A percentile compares a stretch with the other conserved stretches of the same genome.
Evolutionary conservation across 2,113 vertebrate species (phyloP).

Genomic region (Esox niger): DNA sequence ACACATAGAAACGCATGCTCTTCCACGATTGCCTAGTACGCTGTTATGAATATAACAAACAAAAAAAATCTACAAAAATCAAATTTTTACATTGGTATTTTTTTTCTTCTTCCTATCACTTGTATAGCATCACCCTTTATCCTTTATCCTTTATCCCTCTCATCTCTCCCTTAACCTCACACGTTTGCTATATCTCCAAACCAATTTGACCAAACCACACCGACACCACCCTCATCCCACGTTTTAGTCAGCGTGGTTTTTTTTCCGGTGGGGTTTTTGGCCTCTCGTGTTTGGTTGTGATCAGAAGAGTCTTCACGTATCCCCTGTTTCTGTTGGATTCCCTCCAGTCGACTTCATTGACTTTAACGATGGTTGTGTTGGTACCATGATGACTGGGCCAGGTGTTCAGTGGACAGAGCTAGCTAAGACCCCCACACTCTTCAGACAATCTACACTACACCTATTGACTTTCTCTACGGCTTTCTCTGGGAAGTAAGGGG

Average conservation of each 20-base stretch:
- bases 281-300: neutral
- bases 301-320: neutral
- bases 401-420: slow-evolving; percentile 22
- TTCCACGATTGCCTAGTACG: slow-evolving; percentile 91
- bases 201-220: neutral
- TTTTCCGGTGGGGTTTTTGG: neutral
- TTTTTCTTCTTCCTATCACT: slow-evolving; percentile 49
- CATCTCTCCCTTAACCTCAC: slow-evolving; percentile 33
- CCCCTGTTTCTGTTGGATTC: neutral
- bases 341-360: slow-evolving; percentile 14
- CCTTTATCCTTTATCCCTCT: slow-evolving; percentile 19
- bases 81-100: slow-evolving; percentile 80
- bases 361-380: slow-evolving; percentile 73
- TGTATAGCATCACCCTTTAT: slow-evolving; percentile 75
- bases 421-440: slow-evolving; percentile 3
- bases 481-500: neutral
- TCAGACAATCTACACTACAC: slow-evolving; percentile 14
- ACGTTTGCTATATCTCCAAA: slow-evolving; percentile 22
- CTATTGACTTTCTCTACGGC: neutral
- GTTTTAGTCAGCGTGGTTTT: neutral
- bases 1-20: slow-evolving; percentile 96
- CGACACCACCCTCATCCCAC: neutral
- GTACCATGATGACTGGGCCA: slow-evolving; percentile 36
- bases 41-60: slow-evolving; percentile 87
- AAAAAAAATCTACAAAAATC: slow-evolving; percentile 54